A percentile compares a stretch with the other conserved stretches of the same genome.
These are phyloP conservation scores for Dendrolimus kikuchii DNA, from an alignment of 1,140 invertebrate genomes.

Conservation along the genomic window DNA sequence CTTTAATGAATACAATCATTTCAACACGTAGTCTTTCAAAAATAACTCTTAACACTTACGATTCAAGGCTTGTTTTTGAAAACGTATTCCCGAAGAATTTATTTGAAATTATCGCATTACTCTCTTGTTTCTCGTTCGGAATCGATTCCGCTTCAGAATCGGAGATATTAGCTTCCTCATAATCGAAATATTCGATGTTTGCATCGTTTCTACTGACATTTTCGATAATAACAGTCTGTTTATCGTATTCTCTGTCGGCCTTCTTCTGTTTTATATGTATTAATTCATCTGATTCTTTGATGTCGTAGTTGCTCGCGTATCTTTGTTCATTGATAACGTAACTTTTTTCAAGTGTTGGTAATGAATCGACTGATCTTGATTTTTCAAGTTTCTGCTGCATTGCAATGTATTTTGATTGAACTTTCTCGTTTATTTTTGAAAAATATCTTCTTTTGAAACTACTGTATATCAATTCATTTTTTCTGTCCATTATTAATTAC, in stretches of 20 bases:
- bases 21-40: not conserved
- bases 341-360: slow-evolving; percentile 29
- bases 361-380: slow-evolving; percentile 46
- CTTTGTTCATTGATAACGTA: slow-evolving; percentile 26
- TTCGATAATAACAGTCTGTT: slow-evolving; percentile 14
- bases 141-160: slow-evolving; percentile 23
- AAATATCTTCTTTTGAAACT: slow-evolving; percentile 33
- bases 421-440: slow-evolving; percentile 42
- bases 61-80: slow-evolving; percentile 41
- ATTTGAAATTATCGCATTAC: slow-evolving; percentile 22
- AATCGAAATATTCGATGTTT: slow-evolving; percentile 23
- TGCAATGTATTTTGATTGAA: slow-evolving; percentile 54
- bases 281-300: slow-evolving; percentile 21
- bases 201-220: slow-evolving; percentile 24
- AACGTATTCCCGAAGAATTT: slow-evolving; percentile 22
- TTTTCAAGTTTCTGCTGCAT: slow-evolving; percentile 56
- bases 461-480: slow-evolving; percentile 14
- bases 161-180: slow-evolving; percentile 25
- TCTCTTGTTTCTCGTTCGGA: slow-evolving; percentile 25
- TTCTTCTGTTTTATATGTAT: slow-evolving; percentile 2
- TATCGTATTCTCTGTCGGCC: slow-evolving; percentile 3
- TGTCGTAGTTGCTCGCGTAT: slow-evolving; percentile 29
- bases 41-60: slow-evolving; percentile 35
- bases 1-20: not conserved
- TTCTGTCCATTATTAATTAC: slow-evolving; percentile 19